phyloP scores from a whole-genome alignment of 2,797 vertebrate species.

The Percopsis omiscomaycus region DNA sequence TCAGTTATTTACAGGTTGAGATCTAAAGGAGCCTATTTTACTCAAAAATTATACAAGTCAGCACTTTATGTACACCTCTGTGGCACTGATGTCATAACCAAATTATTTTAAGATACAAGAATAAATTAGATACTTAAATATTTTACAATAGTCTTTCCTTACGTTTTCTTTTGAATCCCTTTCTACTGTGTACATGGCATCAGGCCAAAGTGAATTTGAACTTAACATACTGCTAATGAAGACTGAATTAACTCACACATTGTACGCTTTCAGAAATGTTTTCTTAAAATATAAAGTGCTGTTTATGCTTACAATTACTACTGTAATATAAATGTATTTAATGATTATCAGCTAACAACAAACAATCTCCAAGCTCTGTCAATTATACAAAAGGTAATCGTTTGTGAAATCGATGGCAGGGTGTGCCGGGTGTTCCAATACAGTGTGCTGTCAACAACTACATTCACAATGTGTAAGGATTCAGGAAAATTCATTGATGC shows the following conservation, averaged over 20 bases:
- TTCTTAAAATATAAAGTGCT: constrained; percentile 44
- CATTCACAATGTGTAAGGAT: constrained; percentile 24
- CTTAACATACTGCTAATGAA: too few species aligned
- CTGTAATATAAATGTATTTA: constrained; percentile 28
- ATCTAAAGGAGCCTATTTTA: constrained; percentile 47
- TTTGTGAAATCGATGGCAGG: neutral
- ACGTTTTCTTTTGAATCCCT: constrained; percentile 30
- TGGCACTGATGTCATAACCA: constrained; percentile 7
- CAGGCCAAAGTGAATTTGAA: neutral
- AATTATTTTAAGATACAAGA: constrained; percentile 15
- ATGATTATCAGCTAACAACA: constrained; percentile 14
- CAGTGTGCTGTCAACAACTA: constrained; percentile 28
- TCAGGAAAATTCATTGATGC: constrained; percentile 35
- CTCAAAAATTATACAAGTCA: constrained; percentile 68
- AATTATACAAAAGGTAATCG: too few species aligned
- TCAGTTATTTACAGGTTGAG: constrained; percentile 60
- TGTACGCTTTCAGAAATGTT: constrained; percentile 18
- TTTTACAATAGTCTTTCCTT: neutral
- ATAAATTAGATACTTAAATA: constrained; percentile 4
- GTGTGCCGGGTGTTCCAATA: neutral
- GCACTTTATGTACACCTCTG: constrained; percentile 54
- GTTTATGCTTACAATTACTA: constrained; percentile 34
- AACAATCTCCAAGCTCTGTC: too few species aligned
- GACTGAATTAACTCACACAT: constrained; percentile 7
- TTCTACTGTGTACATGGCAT: constrained; percentile 10